Evolutionary conservation across 2,888 invertebrate genomes (phyloP), one percentile per base, ranked within the genome.

Genomic region (Ischnus inquisitorius): DNA sequence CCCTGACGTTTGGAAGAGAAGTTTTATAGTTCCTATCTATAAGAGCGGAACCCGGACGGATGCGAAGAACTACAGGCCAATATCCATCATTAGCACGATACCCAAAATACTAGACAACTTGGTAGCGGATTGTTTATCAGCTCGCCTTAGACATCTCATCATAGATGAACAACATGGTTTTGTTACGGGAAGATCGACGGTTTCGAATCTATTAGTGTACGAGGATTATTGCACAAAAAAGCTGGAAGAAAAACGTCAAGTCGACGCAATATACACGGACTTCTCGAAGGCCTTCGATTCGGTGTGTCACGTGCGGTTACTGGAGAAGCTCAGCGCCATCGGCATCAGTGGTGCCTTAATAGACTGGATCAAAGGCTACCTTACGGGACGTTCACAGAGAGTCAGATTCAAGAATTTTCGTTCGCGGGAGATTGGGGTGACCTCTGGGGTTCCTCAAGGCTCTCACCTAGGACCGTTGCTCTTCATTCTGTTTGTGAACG

Each of bases 401-500:
- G 64, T 65, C 3, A 19, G 41, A 6, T 19, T 41, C 12, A 65
- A 65, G 3, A 39, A 41, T 39, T 16, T 16, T 1, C 16, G 3
- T n/a, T 62, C 62, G 16, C 28, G 62, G 5, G n/a, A n/a, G 16
- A 64, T 64, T 5, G 39, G n/a, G 16, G 34, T 34, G 0, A 4
- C 34, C 10, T 64, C 62, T 5, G 39, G 39, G n/a, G 62, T 64
- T n/a, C 16, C 62, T 8, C 62, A 64, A n/a, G 62, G 62, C 2
- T 41, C 64, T 8, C 19, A 62, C n/a, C 16, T 34, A 1, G 62
- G 39, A 1, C 62, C 39, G 2, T n/a, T 62, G 2, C 8, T 62
- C 1, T 39, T 34, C 4, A n/a, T 62, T 6, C 4, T 62, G n/a
- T 62, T 62, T 8, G 34, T 62, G 5, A 62, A 62, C 62, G 34